Evolutionary conservation across 2,113 vertebrate genomes (phyloP), one percentile per base, ranked within the genome.

Genomic region (Pseudorasbora parva): DNA sequence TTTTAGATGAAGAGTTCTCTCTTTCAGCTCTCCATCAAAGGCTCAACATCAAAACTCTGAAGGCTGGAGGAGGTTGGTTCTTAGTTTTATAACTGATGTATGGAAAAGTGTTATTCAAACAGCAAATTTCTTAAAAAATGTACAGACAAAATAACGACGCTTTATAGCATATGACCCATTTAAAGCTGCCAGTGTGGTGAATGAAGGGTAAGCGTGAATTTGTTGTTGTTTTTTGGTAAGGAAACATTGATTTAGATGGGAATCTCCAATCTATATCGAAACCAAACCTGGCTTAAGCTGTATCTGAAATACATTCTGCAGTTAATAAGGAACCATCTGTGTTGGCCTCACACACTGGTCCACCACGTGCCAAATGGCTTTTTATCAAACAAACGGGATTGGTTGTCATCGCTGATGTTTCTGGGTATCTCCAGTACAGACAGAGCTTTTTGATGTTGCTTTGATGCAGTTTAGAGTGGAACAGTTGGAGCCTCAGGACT

Each of bases 401-500:
- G 27, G n/a, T n/a, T 75, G 27, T 75, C 21, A 37, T 59, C 51
- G 41, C 10, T 77, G 33, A 77, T 11, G 30, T 59, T 23, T 57
- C 19, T 41, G 51, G 30, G 54, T 23, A 33, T 75, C 73, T 33
- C 17, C 27, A 21, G 73, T 27, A 41, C 33, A 77, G 30, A 41
- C 51, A 5, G 69, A 25, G 21, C n/a, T 57, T 19, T 76, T 59
- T 59, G 11, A 76, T 57, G 74, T 77, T 15, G 74, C 49, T 54
- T 27, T 75, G 73, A 33, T 76, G 73, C 25, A 2, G 49, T 76
- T 76, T 76, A 56, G 45, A 27, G 49, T 37, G 74, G 74, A 77
- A 77, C 74, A 77, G 74, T 57, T 59, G 21, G 30, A 77, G 54
- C 74, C 74, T 75, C 73, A 21, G 73, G 73, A 21, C 73, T 41